A percentile compares a stretch with the other conserved stretches of the same genome.
phyloP scores from a whole-genome alignment of 2,797 vertebrate genomes.

The Hydrolagus colliei region DNA sequence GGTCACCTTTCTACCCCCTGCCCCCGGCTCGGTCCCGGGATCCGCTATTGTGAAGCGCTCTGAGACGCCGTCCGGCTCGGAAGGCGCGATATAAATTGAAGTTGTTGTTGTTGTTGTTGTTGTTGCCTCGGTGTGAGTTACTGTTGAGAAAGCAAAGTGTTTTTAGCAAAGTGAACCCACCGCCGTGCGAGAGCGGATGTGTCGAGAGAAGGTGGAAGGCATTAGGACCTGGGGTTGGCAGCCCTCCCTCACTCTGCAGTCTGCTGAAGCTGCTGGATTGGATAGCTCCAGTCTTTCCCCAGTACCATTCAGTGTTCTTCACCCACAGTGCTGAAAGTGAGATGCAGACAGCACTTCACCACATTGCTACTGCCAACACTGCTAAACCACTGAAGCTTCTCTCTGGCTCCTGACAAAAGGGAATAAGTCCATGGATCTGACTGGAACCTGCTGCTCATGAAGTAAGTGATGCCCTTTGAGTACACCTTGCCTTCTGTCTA shows the following conservation, averaged over 20 bases:
- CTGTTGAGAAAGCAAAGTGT: neutral
- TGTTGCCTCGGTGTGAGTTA: neutral
- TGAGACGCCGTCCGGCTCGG: no score
- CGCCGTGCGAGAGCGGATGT: no score
- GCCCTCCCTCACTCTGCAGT: neutral
- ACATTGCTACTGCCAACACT: no score
- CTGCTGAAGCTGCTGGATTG: neutral
- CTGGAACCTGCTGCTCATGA: neutral
- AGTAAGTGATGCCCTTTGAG: conserved; percentile 2
- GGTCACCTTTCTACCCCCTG: no score
- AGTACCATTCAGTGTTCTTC: neutral
- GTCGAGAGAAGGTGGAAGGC: neutral
- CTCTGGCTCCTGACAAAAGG: no score
- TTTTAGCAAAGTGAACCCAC: neutral
- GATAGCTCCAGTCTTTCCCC: neutral
- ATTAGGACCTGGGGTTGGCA: conserved; percentile 10
- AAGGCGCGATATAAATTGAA: no score
- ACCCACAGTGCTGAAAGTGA: neutral
- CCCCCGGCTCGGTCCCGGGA: no score
- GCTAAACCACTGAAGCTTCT: neutral
- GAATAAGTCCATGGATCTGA: neutral
- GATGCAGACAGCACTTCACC: neutral
- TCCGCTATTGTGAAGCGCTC: no score
- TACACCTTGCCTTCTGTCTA: no score
- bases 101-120: neutral